phyloP scores from a whole-genome alignment of 2,113 vertebrate species.

The Macquaria ambigua region DNA sequence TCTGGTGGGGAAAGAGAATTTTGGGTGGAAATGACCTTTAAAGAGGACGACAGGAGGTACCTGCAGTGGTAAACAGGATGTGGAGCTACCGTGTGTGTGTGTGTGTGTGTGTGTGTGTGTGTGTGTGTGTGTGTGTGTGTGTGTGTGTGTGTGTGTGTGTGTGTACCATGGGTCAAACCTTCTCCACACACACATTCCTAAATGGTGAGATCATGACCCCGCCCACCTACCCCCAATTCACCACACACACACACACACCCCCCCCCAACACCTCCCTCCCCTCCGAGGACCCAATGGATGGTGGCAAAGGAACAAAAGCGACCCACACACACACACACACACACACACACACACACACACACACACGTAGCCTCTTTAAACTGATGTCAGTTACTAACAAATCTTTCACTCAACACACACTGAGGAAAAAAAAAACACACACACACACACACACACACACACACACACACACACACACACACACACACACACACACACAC shows the following conservation, averaged over 20 bases:
- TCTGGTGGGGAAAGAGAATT: neutral
- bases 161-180: neutral
- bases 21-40: constrained; percentile 14
- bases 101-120: constrained; percentile 31
- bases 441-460: constrained; percentile 9
- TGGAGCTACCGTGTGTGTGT: constrained; percentile 25
- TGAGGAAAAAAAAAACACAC: neutral
- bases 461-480: constrained; percentile 1
- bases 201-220: constrained; percentile 74
- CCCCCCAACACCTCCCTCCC: neutral
- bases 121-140: constrained; percentile 38
- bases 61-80: constrained; percentile 78
- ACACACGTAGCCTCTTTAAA: neutral
- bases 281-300: constrained; percentile 1
- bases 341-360: neutral
- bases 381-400: constrained; percentile 1
- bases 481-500: constrained; percentile 3
- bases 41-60: constrained; percentile 39
- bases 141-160: neutral
- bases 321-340: constrained; percentile 6
- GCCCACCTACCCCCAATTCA: constrained; percentile 13
- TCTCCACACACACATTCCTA: constrained; percentile 68
- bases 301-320: constrained; percentile 52
- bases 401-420: constrained; percentile 14
- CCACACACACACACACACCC: constrained; percentile 27